Conservation (phyloP, 2,888 invertebrate genomes). For the Andrena chrysosceles region DNA sequence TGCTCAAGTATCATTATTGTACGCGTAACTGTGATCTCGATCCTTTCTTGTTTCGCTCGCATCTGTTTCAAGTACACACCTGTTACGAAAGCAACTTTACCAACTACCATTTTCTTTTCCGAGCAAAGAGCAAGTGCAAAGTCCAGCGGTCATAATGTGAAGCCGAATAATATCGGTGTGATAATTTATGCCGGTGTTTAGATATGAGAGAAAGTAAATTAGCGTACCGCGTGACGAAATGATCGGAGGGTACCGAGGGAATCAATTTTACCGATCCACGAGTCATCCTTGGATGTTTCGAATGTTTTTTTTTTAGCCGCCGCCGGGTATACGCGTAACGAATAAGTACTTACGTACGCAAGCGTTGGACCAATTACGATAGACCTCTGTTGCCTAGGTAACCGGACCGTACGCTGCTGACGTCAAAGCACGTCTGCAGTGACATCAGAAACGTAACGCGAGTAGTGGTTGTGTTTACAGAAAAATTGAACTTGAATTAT, state of each 20-base stretch:
- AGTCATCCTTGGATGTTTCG: slow-evolving; percentile 10
- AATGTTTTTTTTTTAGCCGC: slow-evolving; percentile 17
- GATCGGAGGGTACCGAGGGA: not conserved
- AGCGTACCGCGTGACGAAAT: not conserved
- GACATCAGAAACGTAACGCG: slow-evolving; percentile 78
- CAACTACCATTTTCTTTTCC: slow-evolving; percentile 72
- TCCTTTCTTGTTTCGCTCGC: not conserved
- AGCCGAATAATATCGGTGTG: not conserved
- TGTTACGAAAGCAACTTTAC: slow-evolving; percentile 86
- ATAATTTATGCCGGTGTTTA: not conserved
- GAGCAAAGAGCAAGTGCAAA: slow-evolving; percentile 3
- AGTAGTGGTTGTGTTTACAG: slow-evolving; percentile 73
- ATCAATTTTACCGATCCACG: not conserved
- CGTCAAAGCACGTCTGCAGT: slow-evolving; percentile 76
- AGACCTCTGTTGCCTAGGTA: slow-evolving; percentile 71
- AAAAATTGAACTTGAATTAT: slow-evolving; percentile 75
- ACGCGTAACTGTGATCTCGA: not conserved
- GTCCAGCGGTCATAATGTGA: not conserved
- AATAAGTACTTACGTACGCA: slow-evolving; percentile 46
- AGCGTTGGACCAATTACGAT: slow-evolving; percentile 67
- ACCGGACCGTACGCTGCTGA: slow-evolving; percentile 74
- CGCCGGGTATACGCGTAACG: slow-evolving; percentile 20
- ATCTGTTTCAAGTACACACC: slow-evolving; percentile 80
- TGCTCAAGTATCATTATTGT: not conserved
- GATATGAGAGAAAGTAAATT: not conserved